Evolutionary conservation across 2,888 invertebrate genomes (phyloP), one percentile per base, ranked within the genome.

Genomic region (Drosophila cyrtoloma): DNA sequence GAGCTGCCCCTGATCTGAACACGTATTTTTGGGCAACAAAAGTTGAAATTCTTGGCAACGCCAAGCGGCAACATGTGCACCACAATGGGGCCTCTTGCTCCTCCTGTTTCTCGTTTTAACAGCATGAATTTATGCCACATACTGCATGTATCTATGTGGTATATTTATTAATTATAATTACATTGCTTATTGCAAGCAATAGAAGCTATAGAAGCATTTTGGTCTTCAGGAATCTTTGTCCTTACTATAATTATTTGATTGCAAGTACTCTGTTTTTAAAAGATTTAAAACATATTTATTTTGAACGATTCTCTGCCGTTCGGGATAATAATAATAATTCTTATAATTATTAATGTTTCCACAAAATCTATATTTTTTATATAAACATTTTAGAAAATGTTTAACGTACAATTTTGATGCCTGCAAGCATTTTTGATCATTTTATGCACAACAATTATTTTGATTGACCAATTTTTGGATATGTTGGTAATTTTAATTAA

Each of bases 1-100:
- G 58, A 59, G 64, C 71, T 85, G 89, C 86, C 89, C 88, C 70
- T 86, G 86, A 89, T 88, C 86, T 76, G 61, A 50, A 32, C 44
- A 47, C 66, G 75, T 71, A 77, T 74, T 77, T 73, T 69, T 74
- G 67, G 51, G 52, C 59, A 47, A 56, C 56, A 62, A 59, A 59
- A 37, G 3, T 32, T 47, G 37, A 47, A 58, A 57, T 70, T 79
- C 55, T 76, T 82, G 74, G 73, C 79, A 78, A 39, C 59, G 52
- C 60, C 30, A 50, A 33, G 52, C 53, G 68, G 73, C 72, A 75
- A 71, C 78, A 73, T 65, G 58, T 76, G 75, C 65, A 35, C n/a
- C 53, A 35, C 60, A 61, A 53, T 61, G 56, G 10, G 52, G 42
- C 64, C 71, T 63, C 61, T 68, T 75, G 72, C 14, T 32, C 62